Conservation (phyloP, 64 coral and sea anemone species). For the Porites lutea region DNA sequence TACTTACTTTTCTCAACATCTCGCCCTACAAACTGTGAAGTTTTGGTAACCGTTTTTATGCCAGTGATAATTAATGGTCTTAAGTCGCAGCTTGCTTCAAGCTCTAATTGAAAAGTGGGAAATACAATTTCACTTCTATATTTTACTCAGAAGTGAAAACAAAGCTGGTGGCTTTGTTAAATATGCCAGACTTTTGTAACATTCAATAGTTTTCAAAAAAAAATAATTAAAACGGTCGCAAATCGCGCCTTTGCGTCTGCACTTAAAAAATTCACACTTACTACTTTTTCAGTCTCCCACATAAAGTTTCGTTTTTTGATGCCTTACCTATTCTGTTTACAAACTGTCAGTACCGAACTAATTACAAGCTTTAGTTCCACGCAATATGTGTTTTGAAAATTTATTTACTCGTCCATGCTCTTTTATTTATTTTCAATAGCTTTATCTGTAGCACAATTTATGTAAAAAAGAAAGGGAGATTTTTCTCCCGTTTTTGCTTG, state of each 20-base stretch:
- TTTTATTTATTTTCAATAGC: background rate
- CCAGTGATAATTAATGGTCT: background rate
- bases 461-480: background rate
- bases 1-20: background rate
- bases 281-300: background rate
- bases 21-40: background rate
- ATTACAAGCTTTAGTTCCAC: background rate
- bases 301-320: constrained; percentile 5
- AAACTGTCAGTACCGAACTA: constrained; percentile 15
- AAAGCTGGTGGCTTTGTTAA: background rate
- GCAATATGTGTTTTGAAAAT: background rate
- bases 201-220: background rate
- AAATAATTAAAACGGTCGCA: no score
- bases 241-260: no score
- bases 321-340: constrained; percentile 6
- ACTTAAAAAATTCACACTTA: background rate
- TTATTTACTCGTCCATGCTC: background rate
- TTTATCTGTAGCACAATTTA: background rate
- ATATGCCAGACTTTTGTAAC: background rate
- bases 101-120: background rate
- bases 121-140: background rate
- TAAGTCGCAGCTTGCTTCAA: background rate
- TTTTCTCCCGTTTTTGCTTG: background rate
- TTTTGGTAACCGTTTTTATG: background rate
- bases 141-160: background rate